Conservation (phyloP, 2,113 vertebrate genomes). For the Pteronura brasiliensis region DNA sequence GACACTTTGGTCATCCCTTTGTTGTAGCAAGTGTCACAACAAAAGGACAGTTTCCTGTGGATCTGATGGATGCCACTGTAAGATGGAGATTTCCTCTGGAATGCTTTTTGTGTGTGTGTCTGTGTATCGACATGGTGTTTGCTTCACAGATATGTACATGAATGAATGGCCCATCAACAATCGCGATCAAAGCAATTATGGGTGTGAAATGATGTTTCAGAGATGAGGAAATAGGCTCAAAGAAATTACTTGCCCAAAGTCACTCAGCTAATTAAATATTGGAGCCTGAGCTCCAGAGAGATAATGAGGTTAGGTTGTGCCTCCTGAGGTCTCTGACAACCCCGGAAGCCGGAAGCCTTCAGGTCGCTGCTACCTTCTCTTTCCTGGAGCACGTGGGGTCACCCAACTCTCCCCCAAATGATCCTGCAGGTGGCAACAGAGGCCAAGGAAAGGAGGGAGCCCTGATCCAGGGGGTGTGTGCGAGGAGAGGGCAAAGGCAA, state of each 20-base stretch:
- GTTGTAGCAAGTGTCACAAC: neutral
- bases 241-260: neutral
- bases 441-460: neutral
- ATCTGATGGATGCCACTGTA: neutral
- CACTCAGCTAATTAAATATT: neutral
- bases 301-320: neutral
- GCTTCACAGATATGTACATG: neutral
- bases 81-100: neutral
- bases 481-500: no score
- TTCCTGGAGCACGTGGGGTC: neutral
- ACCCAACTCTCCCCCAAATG: neutral
- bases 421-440: slow-evolving; percentile 55
- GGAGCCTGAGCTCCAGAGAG: neutral
- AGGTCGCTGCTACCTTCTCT: neutral
- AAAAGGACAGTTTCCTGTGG: neutral
- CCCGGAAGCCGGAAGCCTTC: neutral
- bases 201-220: neutral
- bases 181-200: neutral
- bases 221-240: neutral
- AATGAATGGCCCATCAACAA: neutral
- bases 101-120: neutral
- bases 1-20: neutral
- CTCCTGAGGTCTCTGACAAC: neutral
- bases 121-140: neutral
- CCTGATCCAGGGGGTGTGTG: fast-evolving